Base-by-base conservation (phyloP, 1,140 invertebrate genomes). In the Protaetia brevitarsis region DNA sequence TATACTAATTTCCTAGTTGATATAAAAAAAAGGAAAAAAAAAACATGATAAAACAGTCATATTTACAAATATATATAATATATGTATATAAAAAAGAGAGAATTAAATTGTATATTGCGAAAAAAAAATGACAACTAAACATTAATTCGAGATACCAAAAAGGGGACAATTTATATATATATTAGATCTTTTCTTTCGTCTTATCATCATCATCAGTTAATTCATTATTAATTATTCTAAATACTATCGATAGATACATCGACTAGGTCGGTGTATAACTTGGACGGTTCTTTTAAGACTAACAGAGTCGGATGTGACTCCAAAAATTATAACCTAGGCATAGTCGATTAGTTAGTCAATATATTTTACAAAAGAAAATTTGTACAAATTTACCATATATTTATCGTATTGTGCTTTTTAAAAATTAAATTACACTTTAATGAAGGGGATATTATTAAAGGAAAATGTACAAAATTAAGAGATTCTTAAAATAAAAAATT, bases 321-420 rank as follows among this genome's bases (percentile, higher is more conserved):
- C n/a, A n/a, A n/a, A 23, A 51, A 26, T 23, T 45, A 45, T 51
- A 8, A 19, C 7, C 19, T 7, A 21, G 7, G 3, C 2, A 51
- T 3, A 51, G 26, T 23, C 11, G 5, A 51, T 23, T 10, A 37
- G 34, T 16, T 37, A 37, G 34, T 37, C 16, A 3, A 16, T 11
- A 37, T 37, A 37, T 11, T 37, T 37, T 37, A 37, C 34, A 37
- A 37, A 37, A 37, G 16, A 16, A 51, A 19, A 51, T 51, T 51
- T 51, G 41, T 51, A 51, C 41, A 51, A 51, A 41, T n/a, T n/a
- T n/a, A n/a, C n/a, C n/a, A 7, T 51, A 21, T 51, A 21, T 45
- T 45, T 45, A 51, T 34, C 41, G 11, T 51, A 21, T 51, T 51
- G 41, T 51, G 41, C 41, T 51, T 51, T 37, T 2, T 13, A 37